Conservation (phyloP, 2,888 invertebrate genomes). For the Cephus spinipes region DNA sequence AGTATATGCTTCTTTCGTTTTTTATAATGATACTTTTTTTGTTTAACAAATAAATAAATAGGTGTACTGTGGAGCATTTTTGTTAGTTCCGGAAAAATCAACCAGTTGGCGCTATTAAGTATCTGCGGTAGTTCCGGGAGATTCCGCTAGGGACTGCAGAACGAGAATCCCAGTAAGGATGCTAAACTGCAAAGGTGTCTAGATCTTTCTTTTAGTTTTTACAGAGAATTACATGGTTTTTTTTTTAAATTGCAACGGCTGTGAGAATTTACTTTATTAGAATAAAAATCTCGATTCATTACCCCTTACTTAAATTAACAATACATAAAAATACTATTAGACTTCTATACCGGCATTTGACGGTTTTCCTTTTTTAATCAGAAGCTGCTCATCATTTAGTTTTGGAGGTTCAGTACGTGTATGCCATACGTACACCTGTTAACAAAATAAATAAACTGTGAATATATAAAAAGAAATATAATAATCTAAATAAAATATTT, state of each 20-base stretch:
- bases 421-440: conserved; percentile 96
- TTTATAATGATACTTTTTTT: too few species aligned
- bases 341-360: conserved; percentile 75
- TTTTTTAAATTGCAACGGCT: neutral
- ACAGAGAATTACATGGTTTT: neutral
- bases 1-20: neutral
- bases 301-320: neutral
- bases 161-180: too few species aligned
- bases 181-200: too few species aligned
- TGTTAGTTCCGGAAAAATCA: too few species aligned
- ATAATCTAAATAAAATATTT: neutral
- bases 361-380: conserved; percentile 69
- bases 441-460: conserved; percentile 16
- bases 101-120: too few species aligned
- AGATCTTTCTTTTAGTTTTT: too few species aligned
- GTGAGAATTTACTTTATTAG: neutral
- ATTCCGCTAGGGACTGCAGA: too few species aligned
- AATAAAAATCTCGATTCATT: neutral
- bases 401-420: conserved; percentile 93
- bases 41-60: neutral
- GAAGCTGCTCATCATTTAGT: conserved; percentile 76
- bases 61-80: too few species aligned
- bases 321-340: conserved; percentile 43
- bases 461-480: conserved; percentile 11
- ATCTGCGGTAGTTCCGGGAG: too few species aligned